Conservation (phyloP, 2,888 invertebrate genomes). For the Drosophila flavopinicola region DNA sequence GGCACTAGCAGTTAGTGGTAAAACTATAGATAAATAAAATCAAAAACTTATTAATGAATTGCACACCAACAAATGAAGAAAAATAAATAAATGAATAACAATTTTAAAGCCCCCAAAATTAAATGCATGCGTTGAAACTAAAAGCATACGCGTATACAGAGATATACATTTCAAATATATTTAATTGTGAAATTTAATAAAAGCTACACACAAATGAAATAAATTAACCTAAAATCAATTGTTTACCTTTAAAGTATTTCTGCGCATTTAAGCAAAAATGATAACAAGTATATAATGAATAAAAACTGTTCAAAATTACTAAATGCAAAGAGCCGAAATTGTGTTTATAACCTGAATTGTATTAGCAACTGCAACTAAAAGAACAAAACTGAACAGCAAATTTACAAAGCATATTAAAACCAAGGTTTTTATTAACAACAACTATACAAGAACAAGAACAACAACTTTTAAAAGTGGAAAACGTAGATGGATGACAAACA, state of each 20-base stretch:
- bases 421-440: slow-evolving; percentile 50
- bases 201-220: slow-evolving; percentile 31
- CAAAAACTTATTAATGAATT: slow-evolving; percentile 48
- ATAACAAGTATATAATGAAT: slow-evolving; percentile 30
- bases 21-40: slow-evolving; percentile 45
- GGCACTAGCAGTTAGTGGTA: slow-evolving; percentile 39
- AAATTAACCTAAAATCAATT: slow-evolving; percentile 49
- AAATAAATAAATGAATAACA: slow-evolving; percentile 23
- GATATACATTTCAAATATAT: slow-evolving; percentile 57
- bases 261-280: slow-evolving; percentile 72
- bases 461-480: slow-evolving; percentile 34
- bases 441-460: slow-evolving; percentile 41
- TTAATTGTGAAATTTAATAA: slow-evolving; percentile 52
- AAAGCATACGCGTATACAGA: slow-evolving; percentile 32
- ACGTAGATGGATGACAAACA: slow-evolving; percentile 33
- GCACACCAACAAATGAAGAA: slow-evolving; percentile 41
- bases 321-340: slow-evolving; percentile 39
- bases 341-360: slow-evolving; percentile 37
- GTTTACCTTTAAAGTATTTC: slow-evolving; percentile 74
- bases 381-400: slow-evolving; percentile 32
- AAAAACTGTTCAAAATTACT: slow-evolving; percentile 26
- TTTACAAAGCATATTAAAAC: slow-evolving; percentile 39
- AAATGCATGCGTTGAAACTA: slow-evolving; percentile 60
- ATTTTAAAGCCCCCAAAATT: slow-evolving; percentile 42
- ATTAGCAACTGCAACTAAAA: slow-evolving; percentile 24